phyloP scores from a whole-genome alignment of 2,888 invertebrate species.

The Temnothorax unifasciatus region DNA sequence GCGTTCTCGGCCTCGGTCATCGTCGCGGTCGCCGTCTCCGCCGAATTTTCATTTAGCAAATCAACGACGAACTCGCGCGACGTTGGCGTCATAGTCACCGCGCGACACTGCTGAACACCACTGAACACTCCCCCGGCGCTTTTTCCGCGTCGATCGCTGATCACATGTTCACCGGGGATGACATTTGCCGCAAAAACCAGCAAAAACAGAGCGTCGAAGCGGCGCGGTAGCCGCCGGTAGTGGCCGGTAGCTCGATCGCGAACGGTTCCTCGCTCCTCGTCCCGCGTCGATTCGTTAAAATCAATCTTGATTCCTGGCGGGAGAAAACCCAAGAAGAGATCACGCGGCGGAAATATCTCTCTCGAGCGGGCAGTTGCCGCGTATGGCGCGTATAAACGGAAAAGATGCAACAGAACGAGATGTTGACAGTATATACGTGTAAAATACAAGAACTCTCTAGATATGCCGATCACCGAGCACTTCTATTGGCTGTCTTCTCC shows the following conservation, averaged over 20 bases:
- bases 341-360: too few relatives aligned
- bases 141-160: not conserved
- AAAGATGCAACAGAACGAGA: too few relatives aligned
- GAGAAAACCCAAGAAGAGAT: not conserved
- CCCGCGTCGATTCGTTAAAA: not conserved
- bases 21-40: constrained; percentile 49
- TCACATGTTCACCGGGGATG: not conserved
- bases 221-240: not conserved
- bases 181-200: constrained; percentile 1
- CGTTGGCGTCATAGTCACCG: not conserved
- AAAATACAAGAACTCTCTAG: too few relatives aligned
- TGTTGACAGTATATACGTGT: too few relatives aligned
- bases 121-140: too few relatives aligned
- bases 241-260: not conserved
- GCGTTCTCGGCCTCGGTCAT: constrained; percentile 72
- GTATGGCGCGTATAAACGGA: too few relatives aligned
- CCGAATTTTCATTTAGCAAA: constrained; percentile 8
- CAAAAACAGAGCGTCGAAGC: not conserved
- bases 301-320: not conserved
- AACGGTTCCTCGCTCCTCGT: not conserved
- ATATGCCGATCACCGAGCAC: too few relatives aligned
- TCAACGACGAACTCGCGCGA: not conserved
- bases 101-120: too few relatives aligned
- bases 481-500: too few relatives aligned
- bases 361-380: too few relatives aligned